Conservation (phyloP, 2,797 vertebrate species). For the Picus viridis region DNA sequence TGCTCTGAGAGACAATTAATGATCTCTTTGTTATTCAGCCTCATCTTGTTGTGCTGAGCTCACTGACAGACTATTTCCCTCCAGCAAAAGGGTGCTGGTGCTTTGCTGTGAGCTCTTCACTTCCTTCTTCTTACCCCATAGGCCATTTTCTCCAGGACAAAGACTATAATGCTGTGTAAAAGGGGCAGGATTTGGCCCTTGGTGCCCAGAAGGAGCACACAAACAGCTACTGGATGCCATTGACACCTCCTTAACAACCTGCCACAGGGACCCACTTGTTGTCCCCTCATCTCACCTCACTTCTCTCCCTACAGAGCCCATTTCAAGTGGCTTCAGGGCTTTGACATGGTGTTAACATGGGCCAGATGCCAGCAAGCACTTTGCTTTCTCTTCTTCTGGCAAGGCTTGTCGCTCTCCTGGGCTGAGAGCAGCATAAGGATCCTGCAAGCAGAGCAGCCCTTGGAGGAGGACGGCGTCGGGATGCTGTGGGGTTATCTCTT, state of each 20-base stretch:
- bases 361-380: background rate
- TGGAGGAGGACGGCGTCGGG: background rate
- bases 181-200: background rate
- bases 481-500: background rate
- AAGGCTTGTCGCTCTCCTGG: fast-evolving
- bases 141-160: background rate
- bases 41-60: fast-evolving
- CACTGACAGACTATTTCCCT: background rate
- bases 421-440: background rate
- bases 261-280: background rate
- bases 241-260: background rate
- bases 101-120: background rate
- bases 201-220: background rate
- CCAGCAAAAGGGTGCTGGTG: background rate
- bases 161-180: too few relatives aligned
- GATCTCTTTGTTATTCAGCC: background rate
- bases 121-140: background rate
- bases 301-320: fast-evolving
- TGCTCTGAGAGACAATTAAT: background rate
- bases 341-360: fast-evolving
- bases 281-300: background rate
- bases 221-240: background rate
- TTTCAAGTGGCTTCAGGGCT: background rate
- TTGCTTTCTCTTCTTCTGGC: background rate
- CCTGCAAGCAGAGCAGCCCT: background rate